Base-by-base conservation (phyloP, 2,113 vertebrate genomes). In the Perccottus glenii region DNA sequence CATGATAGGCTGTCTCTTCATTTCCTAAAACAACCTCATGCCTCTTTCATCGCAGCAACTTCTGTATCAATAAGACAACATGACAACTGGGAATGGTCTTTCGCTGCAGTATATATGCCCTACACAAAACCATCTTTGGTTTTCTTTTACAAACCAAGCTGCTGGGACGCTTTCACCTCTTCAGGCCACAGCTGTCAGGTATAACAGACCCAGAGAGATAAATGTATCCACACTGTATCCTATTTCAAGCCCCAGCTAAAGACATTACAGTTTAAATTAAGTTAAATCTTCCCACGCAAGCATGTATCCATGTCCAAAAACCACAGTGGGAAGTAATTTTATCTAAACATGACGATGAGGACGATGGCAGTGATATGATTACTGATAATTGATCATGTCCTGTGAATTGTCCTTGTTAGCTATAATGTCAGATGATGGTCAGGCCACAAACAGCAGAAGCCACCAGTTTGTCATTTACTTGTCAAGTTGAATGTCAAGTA, bases 161-260 rank as follows among this genome's bases (percentile, higher is more conserved):
- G 38, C 63, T 27, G 15, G 27, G 49, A 50, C 32, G 9, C 16
- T 48, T 48, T 33, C 38, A 55, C 27, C 55, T 66, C 65, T 63
- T 78, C 64, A 70, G 64, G 51, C 62, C 58, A 75, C 69, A 74
- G 73, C 68, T 73, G 77, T 70, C 75, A 80, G 48, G 74, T 66
- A 27, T 53, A 85, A 83, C 86, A 82, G 68, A 81, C 60, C 67
- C 56, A 47, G 46, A 32, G 49, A 78, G 71, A 85, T 36, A 70
- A 60, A 86, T 67, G 61, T 74, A 70, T 68, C 73, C 79, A 82
- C 70, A 55, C 38, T 63, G 67, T 32, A 60, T 83, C 75, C 89
- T 90, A 88, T 90, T 92, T 89, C 73, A 65, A 77, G 86, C n/a
- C 80, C 43, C 64, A 10, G 70, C 81, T 92, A 92, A 92, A 89